Evolutionary conservation across 2,888 invertebrate species (phyloP), one percentile per base, ranked within the genome.

Genomic region (Parascotia fuliginaria): DNA sequence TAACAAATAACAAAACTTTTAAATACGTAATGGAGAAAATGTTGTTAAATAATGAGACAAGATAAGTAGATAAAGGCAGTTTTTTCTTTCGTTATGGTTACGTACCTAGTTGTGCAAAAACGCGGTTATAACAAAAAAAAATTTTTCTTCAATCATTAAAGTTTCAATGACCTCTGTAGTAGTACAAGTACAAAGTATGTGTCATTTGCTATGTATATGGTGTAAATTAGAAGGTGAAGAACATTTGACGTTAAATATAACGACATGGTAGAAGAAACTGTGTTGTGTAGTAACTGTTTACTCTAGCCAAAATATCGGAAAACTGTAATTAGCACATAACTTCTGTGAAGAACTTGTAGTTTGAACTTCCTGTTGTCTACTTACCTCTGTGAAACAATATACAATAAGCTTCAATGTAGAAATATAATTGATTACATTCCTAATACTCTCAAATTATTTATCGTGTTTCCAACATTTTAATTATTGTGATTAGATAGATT

Each of bases 381-480:
- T 62, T 66, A 62, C 61, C 61, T 45, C 19, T 31, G 38, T n/a
- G 33, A 33, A 24, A 22, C 45, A 47, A 48, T 40, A 46, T 42
- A 41, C 67, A 66, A 49, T 58, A 53, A 51, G 43, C 46, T 52
- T 51, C 48, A 37, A 7, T 15, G 6, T 7, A 19, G 2, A 19
- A 34, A 34, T 15, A 13, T n/a, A 34, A 3, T 15, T 6, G 24
- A 24, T 24, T 24, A 9, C 7, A 6, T 24, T 24, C 4, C 1
- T 6, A 24, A 24, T 5, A 19, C 3, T n/a, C n/a, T n/a, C n/a
- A n/a, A n/a, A n/a, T n/a, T n/a, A n/a, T n/a, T n/a, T n/a, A n/a
- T n/a, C n/a, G n/a, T n/a, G n/a, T n/a, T n/a, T n/a, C n/a, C n/a
- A n/a, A 19, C 2, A 19, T 5, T 19, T 19, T 19, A 19, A 19